A percentile compares a stretch with the other conserved stretches of the same genome.
Evolutionary conservation across 2,888 invertebrate genomes (phyloP).

Genomic region (Formica aserva): DNA sequence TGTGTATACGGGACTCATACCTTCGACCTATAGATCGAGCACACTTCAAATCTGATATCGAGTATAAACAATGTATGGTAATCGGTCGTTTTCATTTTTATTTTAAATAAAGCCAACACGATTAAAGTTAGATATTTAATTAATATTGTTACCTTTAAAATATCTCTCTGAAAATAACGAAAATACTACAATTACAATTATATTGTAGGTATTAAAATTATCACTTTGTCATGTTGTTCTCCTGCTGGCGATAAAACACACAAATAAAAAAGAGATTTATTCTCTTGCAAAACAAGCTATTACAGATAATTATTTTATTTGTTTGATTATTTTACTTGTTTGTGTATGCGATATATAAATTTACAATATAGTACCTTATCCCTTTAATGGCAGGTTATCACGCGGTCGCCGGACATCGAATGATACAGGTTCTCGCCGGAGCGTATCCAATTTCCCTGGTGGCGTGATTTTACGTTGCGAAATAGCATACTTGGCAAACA

Average conservation of each 20-base stretch:
- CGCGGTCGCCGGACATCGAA: conserved; percentile 2
- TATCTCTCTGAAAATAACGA: background rate
- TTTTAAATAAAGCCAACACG: background rate
- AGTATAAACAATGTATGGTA: conserved; percentile 18
- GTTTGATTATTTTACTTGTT: background rate
- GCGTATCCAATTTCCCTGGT: conserved; percentile 47
- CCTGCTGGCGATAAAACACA: background rate
- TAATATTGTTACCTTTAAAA: background rate
- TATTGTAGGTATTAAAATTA: background rate
- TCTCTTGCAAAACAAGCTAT: background rate
- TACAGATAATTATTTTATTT: background rate
- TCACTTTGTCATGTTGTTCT: background rate
- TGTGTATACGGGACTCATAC: background rate
- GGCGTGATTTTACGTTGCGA: conserved; percentile 49
- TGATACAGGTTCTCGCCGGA: conserved; percentile 20
- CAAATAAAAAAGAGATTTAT: background rate
- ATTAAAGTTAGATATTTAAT: background rate
- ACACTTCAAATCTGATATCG: conserved; percentile 2
- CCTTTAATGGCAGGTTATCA: conserved; percentile 12
- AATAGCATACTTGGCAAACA: conserved; percentile 57
- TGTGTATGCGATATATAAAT: background rate
- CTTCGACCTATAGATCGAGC: background rate
- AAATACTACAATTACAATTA: background rate
- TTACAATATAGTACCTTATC: background rate
- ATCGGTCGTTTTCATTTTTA: background rate